phyloP scores from a whole-genome alignment of 2,113 vertebrate genomes.

The Peromyscus maniculatus region DNA sequence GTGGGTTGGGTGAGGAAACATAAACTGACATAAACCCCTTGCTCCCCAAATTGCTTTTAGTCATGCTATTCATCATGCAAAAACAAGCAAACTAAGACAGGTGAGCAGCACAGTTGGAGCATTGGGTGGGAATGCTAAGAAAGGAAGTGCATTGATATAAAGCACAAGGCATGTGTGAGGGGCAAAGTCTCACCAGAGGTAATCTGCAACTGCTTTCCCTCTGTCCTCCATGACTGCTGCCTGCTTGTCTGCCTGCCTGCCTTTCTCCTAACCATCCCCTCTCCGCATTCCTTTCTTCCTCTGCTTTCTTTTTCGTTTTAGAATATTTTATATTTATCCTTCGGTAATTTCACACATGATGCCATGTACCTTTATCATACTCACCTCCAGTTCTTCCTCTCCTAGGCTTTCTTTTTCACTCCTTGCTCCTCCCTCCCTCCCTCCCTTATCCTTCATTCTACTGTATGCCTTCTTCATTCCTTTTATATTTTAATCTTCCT shows the following conservation, averaged over 20 bases:
- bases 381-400: not conserved
- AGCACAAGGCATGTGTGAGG: not conserved
- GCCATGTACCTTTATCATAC: not conserved
- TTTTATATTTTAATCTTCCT: not conserved
- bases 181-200: not conserved
- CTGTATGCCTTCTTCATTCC: not conserved
- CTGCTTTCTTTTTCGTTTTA: not conserved
- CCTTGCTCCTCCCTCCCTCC: rapidly evolving
- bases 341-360: not conserved
- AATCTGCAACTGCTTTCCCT: too few species aligned
- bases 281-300: not conserved
- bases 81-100: not conserved
- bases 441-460: not conserved
- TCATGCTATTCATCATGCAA: too few species aligned
- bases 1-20: not conserved
- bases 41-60: not conserved
- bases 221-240: not conserved
- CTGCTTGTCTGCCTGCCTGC: not conserved
- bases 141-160: not conserved
- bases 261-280: not conserved
- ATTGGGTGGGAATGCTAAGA: too few species aligned
- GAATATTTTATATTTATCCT: not conserved
- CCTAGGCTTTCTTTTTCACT: not conserved
- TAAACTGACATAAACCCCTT: not conserved
- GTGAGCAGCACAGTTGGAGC: not conserved